Evolutionary conservation across 2,888 invertebrate species (phyloP).

Genomic region (Gandaritis pyraliata): DNA sequence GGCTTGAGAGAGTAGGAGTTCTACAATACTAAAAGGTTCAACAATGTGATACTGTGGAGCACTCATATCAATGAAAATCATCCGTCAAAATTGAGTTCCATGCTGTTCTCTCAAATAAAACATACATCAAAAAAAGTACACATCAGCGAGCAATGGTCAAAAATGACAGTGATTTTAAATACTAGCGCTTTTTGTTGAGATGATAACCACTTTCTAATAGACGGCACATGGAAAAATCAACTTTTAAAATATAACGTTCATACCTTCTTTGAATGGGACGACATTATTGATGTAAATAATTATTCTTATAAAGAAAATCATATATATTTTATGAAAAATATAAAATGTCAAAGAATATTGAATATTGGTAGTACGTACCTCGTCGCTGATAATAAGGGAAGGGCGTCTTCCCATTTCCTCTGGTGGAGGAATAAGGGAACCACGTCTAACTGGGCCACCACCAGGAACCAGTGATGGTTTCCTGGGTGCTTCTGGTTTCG

Average conservation of each 20-base stretch:
- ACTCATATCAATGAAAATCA: slow-evolving; percentile 49
- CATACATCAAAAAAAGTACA: not conserved
- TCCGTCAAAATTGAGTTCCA: not conserved
- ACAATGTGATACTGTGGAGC: slow-evolving; percentile 46
- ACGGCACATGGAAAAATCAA: slow-evolving; percentile 47
- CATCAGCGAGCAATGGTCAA: not conserved
- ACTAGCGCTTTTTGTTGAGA: slow-evolving; percentile 45
- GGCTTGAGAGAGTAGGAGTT: slow-evolving; percentile 82
- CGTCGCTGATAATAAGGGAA: slow-evolving; percentile 96
- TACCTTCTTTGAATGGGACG: slow-evolving; percentile 66
- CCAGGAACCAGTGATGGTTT: slow-evolving; percentile 90
- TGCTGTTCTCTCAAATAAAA: not conserved
- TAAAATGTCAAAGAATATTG: slow-evolving; percentile 20
- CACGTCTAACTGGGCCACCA: slow-evolving; percentile 83
- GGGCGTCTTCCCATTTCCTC: slow-evolving; percentile 94
- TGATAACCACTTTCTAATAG: slow-evolving; percentile 25
- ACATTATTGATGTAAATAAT: slow-evolving; percentile 49
- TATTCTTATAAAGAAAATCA: slow-evolving; percentile 40
- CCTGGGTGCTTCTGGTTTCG: slow-evolving; percentile 85
- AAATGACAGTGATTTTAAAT: slow-evolving; percentile 31
- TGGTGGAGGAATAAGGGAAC: slow-evolving; percentile 95
- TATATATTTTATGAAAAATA: slow-evolving; percentile 7
- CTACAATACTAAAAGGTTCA: slow-evolving; percentile 65
- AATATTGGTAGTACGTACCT: slow-evolving; percentile 86
- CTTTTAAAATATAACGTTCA: slow-evolving; percentile 54